These are phyloP conservation scores for Sebastes iracundus DNA, from an alignment of 2,797 vertebrate genomes.

Conservation along the genomic window DNA sequence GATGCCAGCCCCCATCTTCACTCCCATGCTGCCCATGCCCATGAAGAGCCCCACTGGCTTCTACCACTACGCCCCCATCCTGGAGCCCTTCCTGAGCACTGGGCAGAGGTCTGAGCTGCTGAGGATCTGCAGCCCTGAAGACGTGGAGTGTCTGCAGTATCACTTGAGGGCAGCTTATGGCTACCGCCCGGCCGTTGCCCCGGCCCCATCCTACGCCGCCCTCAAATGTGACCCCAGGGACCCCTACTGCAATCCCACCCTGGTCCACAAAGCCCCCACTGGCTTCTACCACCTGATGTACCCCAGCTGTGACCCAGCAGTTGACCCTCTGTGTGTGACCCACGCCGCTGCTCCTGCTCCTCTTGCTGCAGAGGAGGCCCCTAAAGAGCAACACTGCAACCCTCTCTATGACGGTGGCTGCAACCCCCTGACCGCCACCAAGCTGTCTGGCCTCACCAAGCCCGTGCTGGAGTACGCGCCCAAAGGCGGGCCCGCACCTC, in stretches of 20 bases:
- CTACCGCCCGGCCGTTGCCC: slow-evolving; percentile 73
- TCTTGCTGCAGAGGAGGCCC: slow-evolving; percentile 44
- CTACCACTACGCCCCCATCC: slow-evolving; percentile 77
- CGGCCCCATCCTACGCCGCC: slow-evolving; percentile 76
- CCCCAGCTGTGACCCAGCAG: slow-evolving; percentile 79
- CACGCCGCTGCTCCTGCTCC: slow-evolving; percentile 57
- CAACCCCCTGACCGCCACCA: slow-evolving; percentile 82
- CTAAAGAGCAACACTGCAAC: slow-evolving; percentile 80
- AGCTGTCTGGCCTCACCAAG: slow-evolving; percentile 73
- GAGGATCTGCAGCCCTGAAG: slow-evolving; percentile 82
- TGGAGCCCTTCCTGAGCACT: slow-evolving; percentile 77
- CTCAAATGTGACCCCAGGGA: slow-evolving; percentile 82
- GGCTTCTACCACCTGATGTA: slow-evolving; percentile 78
- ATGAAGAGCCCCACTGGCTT: slow-evolving; percentile 68
- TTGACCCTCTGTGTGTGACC: slow-evolving; percentile 79
- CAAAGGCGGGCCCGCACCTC: slow-evolving; percentile 48
- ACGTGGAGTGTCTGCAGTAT: slow-evolving; percentile 86
- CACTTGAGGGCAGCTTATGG: slow-evolving; percentile 84
- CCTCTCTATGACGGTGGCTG: slow-evolving; percentile 82
- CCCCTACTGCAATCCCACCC: slow-evolving; percentile 76
- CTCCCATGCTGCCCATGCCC: slow-evolving; percentile 70
- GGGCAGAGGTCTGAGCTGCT: slow-evolving; percentile 81
- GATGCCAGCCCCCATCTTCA: slow-evolving; percentile 71
- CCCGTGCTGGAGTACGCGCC: slow-evolving; percentile 76
- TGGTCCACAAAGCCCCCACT: slow-evolving; percentile 73